Evolutionary conservation across 2,113 vertebrate genomes (phyloP), one percentile per base, ranked within the genome.

Genomic region (Bucco capensis): DNA sequence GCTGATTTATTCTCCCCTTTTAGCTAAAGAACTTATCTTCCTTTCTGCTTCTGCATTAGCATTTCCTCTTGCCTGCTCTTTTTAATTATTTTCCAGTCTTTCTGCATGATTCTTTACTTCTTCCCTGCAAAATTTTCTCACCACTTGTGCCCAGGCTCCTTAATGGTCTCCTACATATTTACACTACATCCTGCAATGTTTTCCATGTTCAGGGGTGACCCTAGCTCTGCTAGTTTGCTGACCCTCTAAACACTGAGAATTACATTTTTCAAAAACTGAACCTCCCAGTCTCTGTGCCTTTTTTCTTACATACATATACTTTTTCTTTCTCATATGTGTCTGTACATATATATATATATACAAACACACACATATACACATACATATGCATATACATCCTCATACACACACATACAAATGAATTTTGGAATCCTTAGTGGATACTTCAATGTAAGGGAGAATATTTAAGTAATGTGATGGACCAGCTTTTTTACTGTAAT

Each of bases 1-100:
- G 66, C 53, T 92, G 90, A 96, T 96, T 92, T 92, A 90, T 95
- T 93, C 93, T 38, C 64, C n/a, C 27, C 46, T 84, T 92, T 92
- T 87, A 90, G 76, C 44, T 93, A 91, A 86, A 86, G 51, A 65
- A 96, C 57, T 95, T 95, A 92, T 90, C 81, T 95, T 86, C 58
- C 51, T 88, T 92, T 90, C 87, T 91, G 86, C 87, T 90, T 75
- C 92, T 81, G 5, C 78, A 46, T 49, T 93, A 83, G 12, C 37
- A 65, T 27, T 88, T 75, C 60, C 89, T 69, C 79, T 83, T 73
- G 35, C 60, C 28, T 75, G 16, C 30, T 74, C 5, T 23, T 81
- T 95, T 90, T 85, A 92, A 91, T 92, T 94, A 90, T 91, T 95
- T 92, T 16, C n/a, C 12, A 58, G 46, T 54, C 47, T 86, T 86